Evolutionary conservation across 2,888 invertebrate genomes (phyloP), one percentile per base, ranked within the genome.

Genomic region (Augiades crinisus): DNA sequence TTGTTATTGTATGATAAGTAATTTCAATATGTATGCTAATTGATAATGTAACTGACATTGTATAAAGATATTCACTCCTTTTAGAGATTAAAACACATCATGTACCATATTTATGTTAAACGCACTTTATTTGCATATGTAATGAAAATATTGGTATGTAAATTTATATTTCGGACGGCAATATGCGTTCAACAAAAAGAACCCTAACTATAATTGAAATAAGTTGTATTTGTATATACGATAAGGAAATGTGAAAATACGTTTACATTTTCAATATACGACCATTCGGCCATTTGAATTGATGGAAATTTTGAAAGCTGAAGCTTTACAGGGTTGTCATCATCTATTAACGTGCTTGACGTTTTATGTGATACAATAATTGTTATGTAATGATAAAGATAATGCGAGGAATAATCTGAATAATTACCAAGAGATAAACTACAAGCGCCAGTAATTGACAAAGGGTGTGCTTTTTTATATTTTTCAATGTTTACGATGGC

Each of bases 181-280:
- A 30, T 10, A 10, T 30, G 24, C 13, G 14, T 44, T 44, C 19
- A 19, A 12, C 33, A 41, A 10, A 16, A 44, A 31, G 21, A 33
- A 41, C 38, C 31, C 16, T 40, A 47, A 40, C 17, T 41, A 6
- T 24, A 27, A 36, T 40, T 40, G 21, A 12, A 41, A 36, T 21
- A 6, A 37, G 43, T 68, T 75, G 72, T 72, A 75, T 78, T 78
- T 80, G 81, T 80, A 78, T 69, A 81, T 78, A 78, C 78, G 70
- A 60, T 61, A 66, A 72, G 67, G 71, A 75, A 74, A 79, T 68
- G 65, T 70, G 70, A 73, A 78, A 77, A 78, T 77, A 72, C 69
- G 61, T 56, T 54, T 57, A 55, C 51, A 47, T 60, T 55, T 63
- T 63, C 51, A 56, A 59, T 16, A 41, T 41, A 41, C 34, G 5